Evolutionary conservation across 2,888 invertebrate genomes (phyloP).

Genomic region (Drosophila engyochracea): DNA sequence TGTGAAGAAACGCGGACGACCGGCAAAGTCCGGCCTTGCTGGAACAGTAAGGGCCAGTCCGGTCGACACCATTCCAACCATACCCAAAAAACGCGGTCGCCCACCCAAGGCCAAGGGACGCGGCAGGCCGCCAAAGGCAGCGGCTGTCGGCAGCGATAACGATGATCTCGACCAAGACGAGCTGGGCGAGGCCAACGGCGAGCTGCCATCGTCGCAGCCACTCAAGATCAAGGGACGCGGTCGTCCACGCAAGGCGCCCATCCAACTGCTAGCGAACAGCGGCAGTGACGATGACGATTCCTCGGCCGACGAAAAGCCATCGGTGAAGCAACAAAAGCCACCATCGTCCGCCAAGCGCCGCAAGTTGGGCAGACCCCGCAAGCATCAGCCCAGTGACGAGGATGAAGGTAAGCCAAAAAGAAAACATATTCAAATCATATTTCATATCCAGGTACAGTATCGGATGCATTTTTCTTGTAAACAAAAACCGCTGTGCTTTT

Average conservation of each 20-base stretch:
- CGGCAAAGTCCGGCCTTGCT: constrained; percentile 40
- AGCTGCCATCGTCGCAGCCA: not conserved
- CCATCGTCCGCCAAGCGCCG: constrained; percentile 61
- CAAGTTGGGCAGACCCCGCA: constrained; percentile 73
- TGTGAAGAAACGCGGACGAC: constrained; percentile 64
- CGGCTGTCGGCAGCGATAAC: constrained; percentile 20
- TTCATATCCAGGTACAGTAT: not conserved
- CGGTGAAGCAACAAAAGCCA: constrained; percentile 33
- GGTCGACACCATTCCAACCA: constrained; percentile 35
- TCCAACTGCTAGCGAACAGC: constrained; percentile 19
- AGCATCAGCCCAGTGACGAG: constrained; percentile 70
- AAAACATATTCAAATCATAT: not conserved
- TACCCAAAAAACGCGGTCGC: constrained; percentile 79
- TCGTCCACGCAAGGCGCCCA: constrained; percentile 65
- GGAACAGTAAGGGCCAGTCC: constrained; percentile 32
- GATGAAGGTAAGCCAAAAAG: constrained; percentile 53
- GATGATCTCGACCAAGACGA: constrained; percentile 55
- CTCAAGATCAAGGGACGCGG: constrained; percentile 68
- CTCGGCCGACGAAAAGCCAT: constrained; percentile 22
- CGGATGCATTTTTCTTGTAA: too few species aligned
- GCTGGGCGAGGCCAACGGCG: constrained; percentile 35
- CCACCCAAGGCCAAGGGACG: constrained; percentile 67
- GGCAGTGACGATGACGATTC: constrained; percentile 23
- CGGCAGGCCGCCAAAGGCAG: constrained; percentile 62
- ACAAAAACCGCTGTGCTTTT: not conserved